Base-by-base conservation (phyloP, 2,888 invertebrate species). In the Cactoblastis cactorum region DNA sequence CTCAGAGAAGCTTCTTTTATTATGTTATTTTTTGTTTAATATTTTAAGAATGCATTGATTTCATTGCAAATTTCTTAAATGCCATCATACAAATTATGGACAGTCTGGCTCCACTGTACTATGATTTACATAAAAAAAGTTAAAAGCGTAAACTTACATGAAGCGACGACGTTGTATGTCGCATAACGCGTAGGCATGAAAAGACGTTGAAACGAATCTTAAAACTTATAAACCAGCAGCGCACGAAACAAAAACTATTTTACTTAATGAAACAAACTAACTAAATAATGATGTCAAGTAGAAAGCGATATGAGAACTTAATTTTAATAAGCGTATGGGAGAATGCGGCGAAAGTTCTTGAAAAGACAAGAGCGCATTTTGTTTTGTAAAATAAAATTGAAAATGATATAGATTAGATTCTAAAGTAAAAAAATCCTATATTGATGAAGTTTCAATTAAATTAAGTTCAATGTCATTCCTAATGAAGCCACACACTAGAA, bases 121-220 rank as follows among this genome's bases (percentile, higher is more conserved):
- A 37, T 37, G 51, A 63, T 59, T 54, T 58, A 57, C 76, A 53
- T 62, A 61, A 59, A 69, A 64, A 63, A 62, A 68, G 63, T 69
- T 62, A 60, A 58, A 77, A 83, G 80, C 83, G 67, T 69, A 43
- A 74, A 89, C 89, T 89, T 89, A 89, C 89, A 86, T 82, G 78
- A 84, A 87, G 84, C 84, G 67, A 77, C 81, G 79, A 74, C 83
- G 77, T 71, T 69, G 80, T 72, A 71, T 74, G 79, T 80, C 80
- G 81, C 77, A 66, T 71, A 74, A 77, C 74, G 77, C 79, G 83
- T 70, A 71, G 77, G 82, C 89, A 88, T 89, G 89, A 69, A 87
- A 87, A 85, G 69, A 83, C 74, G 77, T 71, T 71, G 63, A 85
- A 84, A 87, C 68, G 52, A 82, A 83, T 72, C 83, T 83, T 83